Base-by-base conservation (phyloP, 1,140 invertebrate species). In the Popillia japonica region DNA sequence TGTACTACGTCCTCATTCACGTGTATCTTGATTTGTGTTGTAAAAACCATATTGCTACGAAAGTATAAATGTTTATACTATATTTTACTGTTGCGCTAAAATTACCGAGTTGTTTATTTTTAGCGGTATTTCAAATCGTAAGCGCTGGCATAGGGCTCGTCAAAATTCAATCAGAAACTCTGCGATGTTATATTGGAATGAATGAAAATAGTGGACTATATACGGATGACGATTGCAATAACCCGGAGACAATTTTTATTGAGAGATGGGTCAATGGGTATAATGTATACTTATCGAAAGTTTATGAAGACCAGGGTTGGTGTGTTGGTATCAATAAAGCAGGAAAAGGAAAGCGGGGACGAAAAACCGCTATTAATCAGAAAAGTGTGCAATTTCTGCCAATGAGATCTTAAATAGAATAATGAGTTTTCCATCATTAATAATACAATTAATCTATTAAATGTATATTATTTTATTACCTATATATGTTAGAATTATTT, bases 81-180 rank as follows among this genome's bases (percentile, higher is more conserved):
- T 9, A 14, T 3, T 10, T 14, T 48, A 48, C n/a, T 48, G 10
- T 2, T 10, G 9, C 10, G 10, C n/a, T 48, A 48, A 3, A 14
- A 48, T 48, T 9, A 48, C 10, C 9, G n/a, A 48, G 9, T 48
- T 48, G 44, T 48, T 48, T 64, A 64, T 64, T 64, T 64, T 64
- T 64, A 64, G 59, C 59, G 59, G 22, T 64, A 20, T 64, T 64
- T 20, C n/a, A 64, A 64, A 64, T 64, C 17, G 59, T 64, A 64
- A 22, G 22, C 59, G 59, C 59, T 27, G 59, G 59, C 59, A 27
- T 22, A 64, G 59, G n/a, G 2, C 59, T 20, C 17, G 59, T 64
- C 4, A 20, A 64, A 22, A 64, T 64, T 64, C 59, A 27, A 10
- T 64, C 59, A 22, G 22, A 64, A 64, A 20, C 17, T 1, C 59